Conservation (phyloP, 64 coral and sea anemone species). For the Astreopora myriophthalma region DNA sequence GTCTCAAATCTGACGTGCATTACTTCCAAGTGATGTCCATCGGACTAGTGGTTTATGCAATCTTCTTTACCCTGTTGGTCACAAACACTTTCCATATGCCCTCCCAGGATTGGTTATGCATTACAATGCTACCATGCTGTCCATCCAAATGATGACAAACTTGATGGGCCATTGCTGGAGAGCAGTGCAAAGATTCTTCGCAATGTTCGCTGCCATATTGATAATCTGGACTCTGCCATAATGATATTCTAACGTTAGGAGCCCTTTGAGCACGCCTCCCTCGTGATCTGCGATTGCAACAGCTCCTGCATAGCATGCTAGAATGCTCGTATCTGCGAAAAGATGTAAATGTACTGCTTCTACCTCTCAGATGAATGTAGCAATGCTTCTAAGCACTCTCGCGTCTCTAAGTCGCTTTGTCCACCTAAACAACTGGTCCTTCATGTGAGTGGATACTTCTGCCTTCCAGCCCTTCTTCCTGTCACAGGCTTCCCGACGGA, state of each 20-base stretch:
- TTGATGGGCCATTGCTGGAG: constrained; percentile 23
- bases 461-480: constrained; percentile 17
- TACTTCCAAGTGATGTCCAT: constrained; percentile 53
- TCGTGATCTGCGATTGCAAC: constrained; percentile 3
- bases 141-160: constrained; percentile 61
- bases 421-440: constrained; percentile 15
- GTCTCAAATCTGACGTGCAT: constrained; percentile 31
- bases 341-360: constrained; percentile 12
- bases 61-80: constrained; percentile 60
- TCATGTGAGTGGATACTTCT: background rate
- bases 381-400: background rate
- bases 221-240: too few relatives aligned
- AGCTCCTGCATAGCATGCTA: too few relatives aligned
- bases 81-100: constrained; percentile 64
- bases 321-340: constrained; percentile 20
- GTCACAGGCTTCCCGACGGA: constrained; percentile 9
- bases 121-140: constrained; percentile 65
- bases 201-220: constrained; percentile 59
- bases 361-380: background rate
- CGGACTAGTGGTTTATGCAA: constrained; percentile 50
- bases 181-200: constrained; percentile 13
- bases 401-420: background rate
- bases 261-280: constrained; percentile 4
- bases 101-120: constrained; percentile 54
- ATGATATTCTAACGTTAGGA: too few relatives aligned